phyloP scores from a whole-genome alignment of 2,113 vertebrate species.

The Gobius niger region DNA sequence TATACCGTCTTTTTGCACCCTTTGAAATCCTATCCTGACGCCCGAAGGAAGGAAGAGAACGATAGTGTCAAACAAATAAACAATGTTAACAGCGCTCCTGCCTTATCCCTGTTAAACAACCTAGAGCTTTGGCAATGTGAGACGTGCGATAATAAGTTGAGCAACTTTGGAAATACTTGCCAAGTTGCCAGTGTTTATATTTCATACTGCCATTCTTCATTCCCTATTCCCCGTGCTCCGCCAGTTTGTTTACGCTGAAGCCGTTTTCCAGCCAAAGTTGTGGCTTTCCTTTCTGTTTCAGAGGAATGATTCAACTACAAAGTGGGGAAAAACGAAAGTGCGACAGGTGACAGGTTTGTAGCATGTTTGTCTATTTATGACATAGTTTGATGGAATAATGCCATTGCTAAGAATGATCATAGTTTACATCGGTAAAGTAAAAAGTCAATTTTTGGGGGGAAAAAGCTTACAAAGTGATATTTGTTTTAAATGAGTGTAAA shows the following conservation, averaged over 20 bases:
- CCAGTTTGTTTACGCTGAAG: neutral
- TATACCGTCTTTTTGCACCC: neutral
- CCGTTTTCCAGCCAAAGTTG: neutral
- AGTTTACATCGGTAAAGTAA: too few species aligned
- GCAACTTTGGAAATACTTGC: neutral
- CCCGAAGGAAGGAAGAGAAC: slow-evolving; percentile 12
- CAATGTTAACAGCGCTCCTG: slow-evolving; percentile 5
- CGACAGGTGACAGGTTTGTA: too few species aligned
- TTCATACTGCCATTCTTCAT: neutral
- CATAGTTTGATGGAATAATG: too few species aligned
- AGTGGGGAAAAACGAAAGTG: too few species aligned
- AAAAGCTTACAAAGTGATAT: too few species aligned
- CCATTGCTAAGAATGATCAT: too few species aligned
- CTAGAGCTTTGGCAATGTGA: neutral
- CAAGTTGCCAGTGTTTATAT: neutral
- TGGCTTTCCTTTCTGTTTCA: too few species aligned
- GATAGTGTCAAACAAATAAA: slow-evolving; percentile 25
- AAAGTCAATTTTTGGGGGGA: too few species aligned
- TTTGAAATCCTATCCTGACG: slow-evolving; percentile 18
- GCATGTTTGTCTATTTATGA: too few species aligned
- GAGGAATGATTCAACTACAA: too few species aligned
- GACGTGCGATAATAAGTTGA: neutral
- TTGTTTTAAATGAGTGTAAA: too few species aligned
- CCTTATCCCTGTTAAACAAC: slow-evolving; percentile 15
- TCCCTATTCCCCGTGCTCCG: too few species aligned